phyloP scores from a whole-genome alignment of 2,797 vertebrate genomes.

The Dryobates pubescens region DNA sequence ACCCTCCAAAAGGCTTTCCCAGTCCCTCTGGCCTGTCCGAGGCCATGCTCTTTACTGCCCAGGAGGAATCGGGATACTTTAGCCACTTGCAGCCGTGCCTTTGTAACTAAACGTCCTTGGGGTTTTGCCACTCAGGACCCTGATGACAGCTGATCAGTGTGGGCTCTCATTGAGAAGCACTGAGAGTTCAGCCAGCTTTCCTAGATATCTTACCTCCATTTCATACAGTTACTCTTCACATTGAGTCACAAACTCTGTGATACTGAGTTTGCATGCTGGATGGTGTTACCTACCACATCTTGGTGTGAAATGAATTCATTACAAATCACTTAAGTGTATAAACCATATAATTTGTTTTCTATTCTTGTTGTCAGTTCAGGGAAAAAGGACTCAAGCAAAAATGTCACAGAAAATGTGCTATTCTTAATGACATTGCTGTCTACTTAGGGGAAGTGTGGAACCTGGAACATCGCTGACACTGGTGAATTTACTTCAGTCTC shows the following conservation, averaged over 20 bases:
- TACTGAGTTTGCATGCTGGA: conserved; percentile 11
- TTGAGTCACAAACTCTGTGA: background rate
- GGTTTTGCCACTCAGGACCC: background rate
- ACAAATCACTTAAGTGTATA: conserved; percentile 50
- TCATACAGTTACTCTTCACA: background rate
- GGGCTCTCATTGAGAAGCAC: background rate
- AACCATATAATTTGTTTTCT: conserved; percentile 61
- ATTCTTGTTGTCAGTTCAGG: conserved; percentile 20
- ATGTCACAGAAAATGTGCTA: conserved; percentile 16
- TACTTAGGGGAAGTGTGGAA: background rate
- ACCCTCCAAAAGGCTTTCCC: background rate
- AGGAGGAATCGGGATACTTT: background rate
- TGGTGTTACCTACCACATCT: conserved; percentile 32
- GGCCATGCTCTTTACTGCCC: background rate
- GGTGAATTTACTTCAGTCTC: conserved; percentile 4
- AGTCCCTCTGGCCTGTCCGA: background rate
- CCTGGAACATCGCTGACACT: background rate
- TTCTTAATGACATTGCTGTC: conserved; percentile 41
- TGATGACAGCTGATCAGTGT: background rate
- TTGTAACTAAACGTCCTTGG: background rate
- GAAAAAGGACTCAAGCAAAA: conserved; percentile 18
- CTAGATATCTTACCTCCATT: background rate
- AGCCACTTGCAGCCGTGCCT: background rate
- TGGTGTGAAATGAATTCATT: conserved; percentile 59
- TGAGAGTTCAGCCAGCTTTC: background rate